A percentile compares a stretch with the other conserved stretches of the same genome.
phyloP scores from a whole-genome alignment of 2,113 vertebrate genomes.

The Setophaga kirtlandii region DNA sequence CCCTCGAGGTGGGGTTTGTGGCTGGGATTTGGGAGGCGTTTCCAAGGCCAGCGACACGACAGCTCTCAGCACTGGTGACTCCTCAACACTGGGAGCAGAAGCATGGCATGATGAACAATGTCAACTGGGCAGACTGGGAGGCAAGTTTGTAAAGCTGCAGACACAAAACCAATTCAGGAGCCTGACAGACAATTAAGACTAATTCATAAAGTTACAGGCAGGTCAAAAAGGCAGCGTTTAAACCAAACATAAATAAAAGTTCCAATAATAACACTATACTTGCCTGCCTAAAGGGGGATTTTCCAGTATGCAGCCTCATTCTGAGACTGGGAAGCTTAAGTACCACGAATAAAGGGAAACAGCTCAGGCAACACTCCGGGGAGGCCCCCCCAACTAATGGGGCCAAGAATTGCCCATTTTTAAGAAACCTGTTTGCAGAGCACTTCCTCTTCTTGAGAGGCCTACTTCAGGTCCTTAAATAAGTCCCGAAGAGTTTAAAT shows the following conservation, averaged over 20 bases:
- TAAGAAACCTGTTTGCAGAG: not conserved
- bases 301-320: not conserved
- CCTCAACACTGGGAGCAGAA: not conserved
- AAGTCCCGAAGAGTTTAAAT: accelerated
- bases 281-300: not conserved
- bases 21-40: not conserved
- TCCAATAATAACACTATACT: not conserved
- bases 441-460: not conserved
- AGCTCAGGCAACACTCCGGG: not conserved
- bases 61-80: not conserved
- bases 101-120: accelerated
- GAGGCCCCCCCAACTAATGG: not conserved
- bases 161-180: not conserved
- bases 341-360: accelerated
- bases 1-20: slow-evolving; percentile 20
- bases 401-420: not conserved
- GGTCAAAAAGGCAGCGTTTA: not conserved
- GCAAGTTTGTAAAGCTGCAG: not conserved
- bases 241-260: not conserved
- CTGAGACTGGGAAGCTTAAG: not conserved
- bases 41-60: not conserved
- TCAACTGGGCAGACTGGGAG: not conserved
- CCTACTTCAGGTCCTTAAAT: not conserved
- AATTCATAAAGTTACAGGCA: not conserved
- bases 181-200: not conserved